Conservation (phyloP, 2,888 invertebrate species). For the Napeogenes inachia region DNA sequence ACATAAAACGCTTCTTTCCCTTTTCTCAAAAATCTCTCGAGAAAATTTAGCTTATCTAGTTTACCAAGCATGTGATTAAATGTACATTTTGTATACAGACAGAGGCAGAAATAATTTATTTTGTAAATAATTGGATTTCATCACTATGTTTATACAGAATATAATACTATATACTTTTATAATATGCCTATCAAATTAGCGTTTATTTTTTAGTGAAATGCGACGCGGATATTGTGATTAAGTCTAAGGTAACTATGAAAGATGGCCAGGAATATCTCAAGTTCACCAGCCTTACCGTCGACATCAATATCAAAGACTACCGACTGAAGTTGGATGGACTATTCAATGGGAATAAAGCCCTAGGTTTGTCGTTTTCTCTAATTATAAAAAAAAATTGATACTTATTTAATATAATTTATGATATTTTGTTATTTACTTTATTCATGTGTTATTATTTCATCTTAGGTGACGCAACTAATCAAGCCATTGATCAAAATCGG, state of each 20-base stretch:
- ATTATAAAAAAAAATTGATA: too few species aligned
- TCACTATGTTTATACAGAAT: too few species aligned
- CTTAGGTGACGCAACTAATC: conserved; percentile 74
- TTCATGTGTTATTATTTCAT: conserved; percentile 8
- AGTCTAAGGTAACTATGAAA: conserved; percentile 49
- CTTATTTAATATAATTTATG: neutral
- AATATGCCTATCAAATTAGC: too few species aligned
- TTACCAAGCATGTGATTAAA: too few species aligned
- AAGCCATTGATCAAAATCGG: conserved; percentile 79
- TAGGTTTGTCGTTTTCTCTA: conserved; percentile 53
- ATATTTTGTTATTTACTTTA: neutral
- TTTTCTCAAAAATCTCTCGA: too few species aligned
- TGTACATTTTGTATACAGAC: too few species aligned
- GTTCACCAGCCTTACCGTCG: conserved; percentile 66
- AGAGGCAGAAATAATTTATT: too few species aligned
- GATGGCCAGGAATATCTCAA: conserved; percentile 69
- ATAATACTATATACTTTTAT: too few species aligned
- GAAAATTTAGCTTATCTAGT: too few species aligned
- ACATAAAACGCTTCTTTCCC: too few species aligned
- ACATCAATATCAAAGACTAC: conserved; percentile 77
- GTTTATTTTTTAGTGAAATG: conserved; percentile 65
- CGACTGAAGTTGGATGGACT: conserved; percentile 75
- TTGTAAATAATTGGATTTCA: too few species aligned
- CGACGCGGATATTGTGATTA: conserved; percentile 65
- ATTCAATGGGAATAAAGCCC: conserved; percentile 77